Percentiles rank a stretch among this genome's conserved stretches.
phyloP scores from a whole-genome alignment of 2,888 invertebrate genomes.

The Rosalia funebris region DNA sequence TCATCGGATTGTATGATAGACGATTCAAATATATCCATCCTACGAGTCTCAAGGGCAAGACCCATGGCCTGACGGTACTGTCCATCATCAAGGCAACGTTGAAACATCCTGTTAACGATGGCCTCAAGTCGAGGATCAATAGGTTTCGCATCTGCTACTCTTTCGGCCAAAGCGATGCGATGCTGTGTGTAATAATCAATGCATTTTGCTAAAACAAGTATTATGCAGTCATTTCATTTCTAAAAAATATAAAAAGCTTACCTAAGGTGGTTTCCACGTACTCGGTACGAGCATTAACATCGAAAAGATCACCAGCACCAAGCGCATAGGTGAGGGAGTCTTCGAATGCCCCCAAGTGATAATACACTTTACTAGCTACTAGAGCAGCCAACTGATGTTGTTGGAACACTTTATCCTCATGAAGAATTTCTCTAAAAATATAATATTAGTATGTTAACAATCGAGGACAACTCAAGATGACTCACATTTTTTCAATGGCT shows the following conservation, averaged over 20 bases:
- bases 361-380: conserved; percentile 98
- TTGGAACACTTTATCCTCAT: conserved; percentile 89
- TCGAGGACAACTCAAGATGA: conserved; percentile 31
- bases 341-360: conserved; percentile 96
- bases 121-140: conserved; percentile 88
- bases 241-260: conserved; percentile 54
- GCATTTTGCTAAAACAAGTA: conserved; percentile 80
- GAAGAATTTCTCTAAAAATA: conserved; percentile 82
- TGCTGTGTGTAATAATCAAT: conserved; percentile 96
- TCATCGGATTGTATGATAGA: conserved; percentile 94
- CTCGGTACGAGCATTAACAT: conserved; percentile 92
- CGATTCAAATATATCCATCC: conserved; percentile 96
- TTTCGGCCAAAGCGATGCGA: conserved; percentile 78
- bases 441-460: conserved; percentile 1
- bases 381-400: conserved; percentile 94
- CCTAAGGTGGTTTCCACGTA: conserved; percentile 96
- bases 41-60: conserved; percentile 92
- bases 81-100: conserved; percentile 92
- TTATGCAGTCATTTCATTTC: not conserved
- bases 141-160: conserved; percentile 72
- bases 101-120: conserved; percentile 97
- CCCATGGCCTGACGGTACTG: conserved; percentile 97
- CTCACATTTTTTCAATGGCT: conserved; percentile 93
- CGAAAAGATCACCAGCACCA: conserved; percentile 93
- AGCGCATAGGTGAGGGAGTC: conserved; percentile 97